A percentile compares a stretch with the other conserved stretches of the same genome.
Evolutionary conservation across 2,797 vertebrate species (phyloP).

Genomic region (Tadarida brasiliensis): DNA sequence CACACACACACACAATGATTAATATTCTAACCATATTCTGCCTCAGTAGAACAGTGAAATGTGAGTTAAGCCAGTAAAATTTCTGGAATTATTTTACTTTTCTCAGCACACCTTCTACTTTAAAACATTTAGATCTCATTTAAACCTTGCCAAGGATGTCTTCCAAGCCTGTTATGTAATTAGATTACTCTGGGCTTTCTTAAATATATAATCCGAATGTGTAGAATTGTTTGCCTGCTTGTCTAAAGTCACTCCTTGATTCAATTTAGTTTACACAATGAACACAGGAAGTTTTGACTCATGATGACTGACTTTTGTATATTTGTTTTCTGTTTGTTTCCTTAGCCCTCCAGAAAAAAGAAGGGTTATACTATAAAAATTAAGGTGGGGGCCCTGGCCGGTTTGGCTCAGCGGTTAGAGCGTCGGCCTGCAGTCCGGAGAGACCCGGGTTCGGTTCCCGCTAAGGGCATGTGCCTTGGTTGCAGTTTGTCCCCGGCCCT

Average conservation of each 20-base stretch:
- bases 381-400: too few relatives aligned
- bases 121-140: constrained; percentile 8
- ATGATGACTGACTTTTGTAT: background rate
- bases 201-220: constrained; percentile 7
- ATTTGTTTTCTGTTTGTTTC: constrained; percentile 49
- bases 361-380: constrained; percentile 5
- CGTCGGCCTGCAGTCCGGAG: too few relatives aligned
- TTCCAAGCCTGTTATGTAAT: background rate
- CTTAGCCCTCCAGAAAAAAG: background rate
- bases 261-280: background rate
- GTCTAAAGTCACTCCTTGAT: background rate
- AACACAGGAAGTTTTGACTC: background rate
- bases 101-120: constrained; percentile 33
- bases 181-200: background rate
- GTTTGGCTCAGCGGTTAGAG: too few relatives aligned
- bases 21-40: background rate
- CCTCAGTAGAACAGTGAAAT: background rate
- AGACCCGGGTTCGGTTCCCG: too few relatives aligned
- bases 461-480: too few relatives aligned
- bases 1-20: background rate
- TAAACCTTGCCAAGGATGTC: constrained; percentile 22
- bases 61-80: constrained; percentile 15
- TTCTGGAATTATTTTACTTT: constrained; percentile 9
- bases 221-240: background rate
- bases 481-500: too few relatives aligned